Base-by-base conservation (phyloP, 2,888 invertebrate species). In the Masnerella sp. region DNA sequence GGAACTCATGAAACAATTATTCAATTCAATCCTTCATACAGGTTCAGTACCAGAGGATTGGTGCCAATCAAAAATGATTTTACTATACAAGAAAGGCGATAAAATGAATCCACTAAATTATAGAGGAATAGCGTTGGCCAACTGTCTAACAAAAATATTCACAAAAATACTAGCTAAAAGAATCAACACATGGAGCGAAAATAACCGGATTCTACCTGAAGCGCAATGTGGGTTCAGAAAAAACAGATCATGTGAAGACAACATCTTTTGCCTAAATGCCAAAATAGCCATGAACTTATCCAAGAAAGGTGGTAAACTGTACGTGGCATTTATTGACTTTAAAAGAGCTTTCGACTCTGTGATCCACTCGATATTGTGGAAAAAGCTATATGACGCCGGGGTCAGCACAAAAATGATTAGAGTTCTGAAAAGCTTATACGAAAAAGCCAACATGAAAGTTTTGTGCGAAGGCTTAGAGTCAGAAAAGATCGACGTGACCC, bases 31-130 rank as follows among this genome's bases (percentile, higher is more conserved):
- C n/a, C n/a, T n/a, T n/a, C n/a, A n/a, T n/a, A n/a, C n/a, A n/a
- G n/a, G n/a, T n/a, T n/a, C n/a, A n/a, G n/a, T n/a, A n/a, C n/a
- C n/a, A n/a, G n/a, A n/a, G n/a, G n/a, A n/a, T n/a, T n/a, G n/a
- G n/a, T n/a, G n/a, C n/a, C n/a, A n/a, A n/a, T n/a, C n/a, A n/a
- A n/a, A n/a, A n/a, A n/a, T n/a, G n/a, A n/a, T n/a, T n/a, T n/a
- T n/a, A n/a, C n/a, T n/a, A n/a, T n/a, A 45, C 20, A 56, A 65
- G 52, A 56, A 65, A 56, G 65, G 56, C 2, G 38, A 54, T 5
- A 25, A 9, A 0, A 2, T 0, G 5, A 30, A 56, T 5, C 56
- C 65, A 0, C 11, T 36, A 7, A 65, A 65, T 11, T 56, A 64
- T 22, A 30, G 64, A 30, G 42, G 56, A 1, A 56, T 56, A 2